Percentiles rank a stretch among this genome's conserved stretches.
These are phyloP conservation scores for Caradrina clavipalpis DNA, from an alignment of 2,888 invertebrate genomes.

Conservation along the genomic window DNA sequence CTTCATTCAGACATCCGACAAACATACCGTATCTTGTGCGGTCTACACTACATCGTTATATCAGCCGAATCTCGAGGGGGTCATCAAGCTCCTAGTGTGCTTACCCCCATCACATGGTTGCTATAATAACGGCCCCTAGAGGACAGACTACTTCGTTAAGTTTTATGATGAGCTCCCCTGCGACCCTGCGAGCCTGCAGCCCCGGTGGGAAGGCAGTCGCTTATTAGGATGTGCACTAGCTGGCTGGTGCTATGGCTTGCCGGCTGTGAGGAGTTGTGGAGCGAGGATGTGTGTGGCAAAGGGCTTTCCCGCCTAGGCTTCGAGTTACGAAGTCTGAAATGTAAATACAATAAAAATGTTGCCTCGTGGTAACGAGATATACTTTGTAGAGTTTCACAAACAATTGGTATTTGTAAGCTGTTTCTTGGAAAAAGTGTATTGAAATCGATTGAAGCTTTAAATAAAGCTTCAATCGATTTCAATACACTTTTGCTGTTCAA, in stretches of 20 bases:
- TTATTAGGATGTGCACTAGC: constrained; percentile 41
- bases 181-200: no score
- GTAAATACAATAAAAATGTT: no score
- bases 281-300: not conserved
- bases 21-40: not conserved
- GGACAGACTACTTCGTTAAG: constrained; percentile 39
- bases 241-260: constrained; percentile 2
- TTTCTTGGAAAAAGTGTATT: no score
- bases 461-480: no score
- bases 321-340: no score
- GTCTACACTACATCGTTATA: not conserved
- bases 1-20: not conserved
- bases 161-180: constrained; percentile 40
- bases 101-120: constrained; percentile 6
- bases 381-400: no score
- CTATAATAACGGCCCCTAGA: constrained; percentile 29
- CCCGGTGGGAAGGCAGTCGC: constrained; percentile 33
- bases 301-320: no score
- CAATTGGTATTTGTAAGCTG: no score
- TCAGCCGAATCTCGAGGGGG: constrained; percentile 5
- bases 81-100: constrained; percentile 4
- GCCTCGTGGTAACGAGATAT: no score
- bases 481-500: no score
- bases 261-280: not conserved
- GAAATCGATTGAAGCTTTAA: no score